Conservation (phyloP, 2,888 invertebrate species). For the Drosophila gaucha region DNA sequence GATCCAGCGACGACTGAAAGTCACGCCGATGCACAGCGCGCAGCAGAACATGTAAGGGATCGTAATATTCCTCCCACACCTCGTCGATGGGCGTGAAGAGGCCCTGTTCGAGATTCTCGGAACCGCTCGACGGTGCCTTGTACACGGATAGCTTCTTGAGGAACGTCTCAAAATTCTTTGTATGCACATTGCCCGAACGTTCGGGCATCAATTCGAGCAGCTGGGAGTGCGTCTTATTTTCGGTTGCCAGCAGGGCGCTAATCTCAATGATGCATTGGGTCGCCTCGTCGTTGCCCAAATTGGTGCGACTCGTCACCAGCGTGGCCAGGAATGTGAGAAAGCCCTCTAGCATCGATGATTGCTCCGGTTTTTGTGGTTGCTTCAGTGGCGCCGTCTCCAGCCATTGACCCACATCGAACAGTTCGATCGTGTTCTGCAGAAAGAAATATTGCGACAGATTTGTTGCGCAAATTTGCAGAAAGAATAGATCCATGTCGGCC, state of each 20-base stretch:
- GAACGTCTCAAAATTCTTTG: conserved; percentile 94
- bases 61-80: conserved; percentile 97
- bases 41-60: conserved; percentile 96
- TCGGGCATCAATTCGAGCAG: conserved; percentile 98
- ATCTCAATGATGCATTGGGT: conserved; percentile 94
- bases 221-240: conserved; percentile 98
- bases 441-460: conserved; percentile 94
- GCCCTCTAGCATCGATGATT: conserved; percentile 97
- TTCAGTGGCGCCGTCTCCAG: conserved; percentile 90
- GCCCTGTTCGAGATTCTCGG: conserved; percentile 94
- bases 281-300: conserved; percentile 88
- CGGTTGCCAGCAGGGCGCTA: conserved; percentile 95
- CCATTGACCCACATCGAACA: conserved; percentile 96
- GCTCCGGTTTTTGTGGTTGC: conserved; percentile 90
- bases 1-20: conserved; percentile 97
- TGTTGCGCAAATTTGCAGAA: conserved; percentile 96
- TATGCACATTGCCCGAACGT: conserved; percentile 95
- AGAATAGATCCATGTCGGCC: conserved; percentile 98
- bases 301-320: conserved; percentile 94
- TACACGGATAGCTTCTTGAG: conserved; percentile 94
- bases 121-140: conserved; percentile 90
- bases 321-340: conserved; percentile 96
- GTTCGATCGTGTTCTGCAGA: conserved; percentile 93
- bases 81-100: conserved; percentile 93
- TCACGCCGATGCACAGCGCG: conserved; percentile 96